These are phyloP conservation scores for Tuberolachnus salignus DNA, from an alignment of 2,888 invertebrate species.

Conservation along the genomic window DNA sequence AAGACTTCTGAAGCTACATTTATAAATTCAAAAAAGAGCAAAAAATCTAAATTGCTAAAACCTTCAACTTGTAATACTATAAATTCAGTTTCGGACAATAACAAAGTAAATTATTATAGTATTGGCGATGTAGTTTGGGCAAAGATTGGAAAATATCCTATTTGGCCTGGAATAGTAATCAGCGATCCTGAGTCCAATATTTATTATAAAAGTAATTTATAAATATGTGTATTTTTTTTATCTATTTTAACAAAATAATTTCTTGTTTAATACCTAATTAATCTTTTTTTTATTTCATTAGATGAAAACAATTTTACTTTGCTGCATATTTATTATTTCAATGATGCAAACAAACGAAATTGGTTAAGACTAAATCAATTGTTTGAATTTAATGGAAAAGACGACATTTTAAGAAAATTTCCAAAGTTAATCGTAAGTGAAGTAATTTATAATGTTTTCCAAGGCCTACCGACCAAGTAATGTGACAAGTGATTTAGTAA, in stretches of 20 bases:
- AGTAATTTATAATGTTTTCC: not conserved
- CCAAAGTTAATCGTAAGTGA: conserved; percentile 30
- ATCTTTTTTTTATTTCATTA: not conserved
- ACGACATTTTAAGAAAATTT: not conserved
- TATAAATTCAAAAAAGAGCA: not conserved
- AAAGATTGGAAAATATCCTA: conserved; percentile 29
- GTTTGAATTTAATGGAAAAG: not conserved
- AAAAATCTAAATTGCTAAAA: not conserved
- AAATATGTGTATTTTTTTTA: not conserved
- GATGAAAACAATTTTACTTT: conserved; percentile 19
- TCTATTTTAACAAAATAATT: too few species aligned
- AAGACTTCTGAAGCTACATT: too few species aligned
- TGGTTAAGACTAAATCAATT: conserved; percentile 31
- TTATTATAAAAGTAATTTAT: conserved; percentile 19
- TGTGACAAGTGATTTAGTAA: too few species aligned
- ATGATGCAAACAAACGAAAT: conserved; percentile 33
- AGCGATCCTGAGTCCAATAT: conserved; percentile 14
- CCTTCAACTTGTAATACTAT: not conserved
- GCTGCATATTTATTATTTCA: conserved; percentile 31
- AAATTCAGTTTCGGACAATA: too few species aligned
- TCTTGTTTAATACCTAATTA: not conserved
- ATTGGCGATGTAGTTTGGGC: conserved; percentile 50
- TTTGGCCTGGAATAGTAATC: conserved; percentile 41
- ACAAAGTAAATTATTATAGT: not conserved
- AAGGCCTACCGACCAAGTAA: too few species aligned